Evolutionary conservation across 92 coral and sea anemone genomes (phyloP).

Genomic region (Epizoanthus illoricatus): DNA sequence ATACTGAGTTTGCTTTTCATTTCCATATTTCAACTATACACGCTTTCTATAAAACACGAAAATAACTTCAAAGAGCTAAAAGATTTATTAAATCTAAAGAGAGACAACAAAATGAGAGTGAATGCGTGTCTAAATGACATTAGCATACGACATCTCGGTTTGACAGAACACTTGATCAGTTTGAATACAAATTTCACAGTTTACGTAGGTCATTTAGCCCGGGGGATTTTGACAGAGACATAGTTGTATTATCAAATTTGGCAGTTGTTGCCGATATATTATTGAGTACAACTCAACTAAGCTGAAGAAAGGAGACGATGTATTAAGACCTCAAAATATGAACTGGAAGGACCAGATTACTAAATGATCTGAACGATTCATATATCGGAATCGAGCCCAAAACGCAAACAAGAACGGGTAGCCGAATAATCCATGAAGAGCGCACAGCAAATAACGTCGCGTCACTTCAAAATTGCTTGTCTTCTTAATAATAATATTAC

Average conservation of each 20-base stretch:
- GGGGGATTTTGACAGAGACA: slow-evolving; percentile 24
- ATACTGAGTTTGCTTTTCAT: slow-evolving; percentile 18
- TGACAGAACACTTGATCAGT: slow-evolving; percentile 4
- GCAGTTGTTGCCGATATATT: background rate
- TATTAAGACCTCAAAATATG: slow-evolving; percentile 16
- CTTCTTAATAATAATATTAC: slow-evolving; percentile 3
- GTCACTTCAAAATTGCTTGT: slow-evolving; percentile 33
- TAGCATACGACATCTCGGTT: slow-evolving; percentile 3
- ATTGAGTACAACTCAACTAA: slow-evolving; percentile 9
- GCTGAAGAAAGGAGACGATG: background rate
- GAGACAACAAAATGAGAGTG: slow-evolving; percentile 5
- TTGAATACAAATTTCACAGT: slow-evolving; percentile 13
- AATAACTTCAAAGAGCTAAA: slow-evolving; percentile 15
- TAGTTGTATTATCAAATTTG: background rate
- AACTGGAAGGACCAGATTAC: slow-evolving; percentile 30
- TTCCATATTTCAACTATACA: slow-evolving; percentile 13
- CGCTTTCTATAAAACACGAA: slow-evolving; percentile 25
- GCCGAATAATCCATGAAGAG: slow-evolving; percentile 21
- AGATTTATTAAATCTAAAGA: slow-evolving; percentile 36
- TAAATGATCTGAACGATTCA: slow-evolving; percentile 24
- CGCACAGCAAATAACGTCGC: slow-evolving; percentile 20
- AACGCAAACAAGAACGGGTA: slow-evolving; percentile 41
- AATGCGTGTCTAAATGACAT: slow-evolving; percentile 7
- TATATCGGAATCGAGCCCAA: slow-evolving; percentile 40
- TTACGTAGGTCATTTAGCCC: slow-evolving; percentile 10